Evolutionary conservation across 2,113 vertebrate genomes (phyloP).

Genomic region (Nannobrachium achirus): DNA sequence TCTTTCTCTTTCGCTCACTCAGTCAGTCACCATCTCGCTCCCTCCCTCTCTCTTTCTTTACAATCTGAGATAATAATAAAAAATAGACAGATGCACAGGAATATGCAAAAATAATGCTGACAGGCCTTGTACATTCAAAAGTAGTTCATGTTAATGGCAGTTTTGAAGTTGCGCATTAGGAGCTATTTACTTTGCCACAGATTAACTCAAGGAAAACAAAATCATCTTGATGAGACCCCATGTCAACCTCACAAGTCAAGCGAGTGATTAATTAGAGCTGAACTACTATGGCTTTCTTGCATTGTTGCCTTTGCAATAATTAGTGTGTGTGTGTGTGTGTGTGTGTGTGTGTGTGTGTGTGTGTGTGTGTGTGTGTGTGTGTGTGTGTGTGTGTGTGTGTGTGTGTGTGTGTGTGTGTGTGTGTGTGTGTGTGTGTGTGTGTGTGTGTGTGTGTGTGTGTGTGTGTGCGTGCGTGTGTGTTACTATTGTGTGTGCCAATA

Average conservation of each 20-base stretch:
- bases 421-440: too few species aligned
- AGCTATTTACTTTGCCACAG: constrained; percentile 52
- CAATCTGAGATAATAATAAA: constrained; percentile 41
- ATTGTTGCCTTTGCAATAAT: too few species aligned
- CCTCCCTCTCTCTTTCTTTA: neutral
- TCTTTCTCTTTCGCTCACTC: too few species aligned
- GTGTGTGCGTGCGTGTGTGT: too few species aligned
- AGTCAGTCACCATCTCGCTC: neutral
- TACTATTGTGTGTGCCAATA: too few species aligned
- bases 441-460: too few species aligned
- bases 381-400: too few species aligned
- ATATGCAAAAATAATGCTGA: constrained; percentile 39
- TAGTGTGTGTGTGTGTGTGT: too few species aligned
- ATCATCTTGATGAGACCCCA: constrained; percentile 16
- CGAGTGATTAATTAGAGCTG: constrained; percentile 40
- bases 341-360: too few species aligned
- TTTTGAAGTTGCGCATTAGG: constrained; percentile 44
- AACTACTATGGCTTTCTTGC: neutral
- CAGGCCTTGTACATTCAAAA: constrained; percentile 14
- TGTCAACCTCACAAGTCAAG: constrained; percentile 23
- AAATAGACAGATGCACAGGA: constrained; percentile 35
- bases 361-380: too few species aligned
- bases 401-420: too few species aligned
- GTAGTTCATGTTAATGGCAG: constrained; percentile 41
- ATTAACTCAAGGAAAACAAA: constrained; percentile 38